Base-by-base conservation (phyloP, 2,113 vertebrate genomes). In the Centropus unirufus region DNA sequence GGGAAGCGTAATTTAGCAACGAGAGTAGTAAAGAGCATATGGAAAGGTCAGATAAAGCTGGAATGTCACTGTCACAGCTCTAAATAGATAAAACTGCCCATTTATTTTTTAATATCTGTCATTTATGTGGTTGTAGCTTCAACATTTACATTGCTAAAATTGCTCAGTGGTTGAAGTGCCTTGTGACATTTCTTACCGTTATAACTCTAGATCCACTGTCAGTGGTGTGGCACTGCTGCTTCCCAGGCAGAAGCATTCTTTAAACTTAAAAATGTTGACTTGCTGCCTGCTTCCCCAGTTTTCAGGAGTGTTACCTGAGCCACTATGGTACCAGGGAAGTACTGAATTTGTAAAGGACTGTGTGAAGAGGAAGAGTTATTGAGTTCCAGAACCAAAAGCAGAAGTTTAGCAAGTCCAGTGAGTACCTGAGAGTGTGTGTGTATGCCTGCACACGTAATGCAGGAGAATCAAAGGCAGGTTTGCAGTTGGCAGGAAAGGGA, bases 41-140 rank as follows among this genome's bases (percentile, higher is more conserved):
- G 91, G 57, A 94, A 96, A 95, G 92, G 96, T 96, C 95, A 95
- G 83, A 94, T 95, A 92, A 93, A 95, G 66, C 83, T 88, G 61
- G 27, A 96, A 80, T 96, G 95, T 92, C 89, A 61, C 66, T 87
- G 62, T 90, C 6, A 5, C 22, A 91, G 72, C 78, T 70, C 72
- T 59, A 86, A 42, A 87, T 57, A 89, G 46, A 91, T 63, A 20
- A 89, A 96, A 73, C 40, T 76, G 75, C 20, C 36, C 15, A 4
- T 91, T 66, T 80, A 9, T 29, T 81, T 62, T 86, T 54, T 87
- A 68, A 11, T 92, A 69, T 59, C 51, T 95, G 66, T 84, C 69
- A 83, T 83, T 96, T 90, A n/a, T 88, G 66, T 90, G 58, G 70
- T 78, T 95, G 68, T 87, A 36, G 23, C 62, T 67, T 84, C 0